phyloP scores from a whole-genome alignment of 2,888 invertebrate species.

The Lepidochrysops patricia region DNA sequence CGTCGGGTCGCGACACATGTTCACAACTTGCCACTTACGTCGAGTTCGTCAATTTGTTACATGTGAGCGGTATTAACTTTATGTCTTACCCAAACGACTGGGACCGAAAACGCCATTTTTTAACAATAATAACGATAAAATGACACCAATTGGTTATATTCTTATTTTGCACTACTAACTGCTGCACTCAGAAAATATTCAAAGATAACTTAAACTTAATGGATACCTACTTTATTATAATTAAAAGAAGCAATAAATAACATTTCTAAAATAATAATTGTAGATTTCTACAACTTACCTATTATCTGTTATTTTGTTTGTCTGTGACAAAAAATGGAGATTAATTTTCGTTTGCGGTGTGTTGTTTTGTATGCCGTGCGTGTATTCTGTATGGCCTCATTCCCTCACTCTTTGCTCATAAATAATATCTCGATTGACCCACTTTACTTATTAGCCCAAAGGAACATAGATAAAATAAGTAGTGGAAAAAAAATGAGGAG shows the following conservation, averaged over 20 bases:
- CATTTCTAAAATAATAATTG: no score
- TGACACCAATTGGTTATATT: no score
- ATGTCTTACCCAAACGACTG: not conserved
- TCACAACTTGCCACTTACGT: not conserved
- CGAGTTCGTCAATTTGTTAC: not conserved
- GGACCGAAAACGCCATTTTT: no score
- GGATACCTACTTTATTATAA: no score
- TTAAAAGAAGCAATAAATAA: no score
- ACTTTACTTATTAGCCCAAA: not conserved
- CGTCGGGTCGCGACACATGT: not conserved
- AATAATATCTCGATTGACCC: not conserved
- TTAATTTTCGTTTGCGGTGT: not conserved
- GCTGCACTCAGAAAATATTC: no score
- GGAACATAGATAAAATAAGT: not conserved
- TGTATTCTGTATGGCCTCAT: not conserved
- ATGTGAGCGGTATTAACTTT: not conserved
- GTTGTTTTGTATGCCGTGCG: not conserved
- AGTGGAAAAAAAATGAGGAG: not conserved
- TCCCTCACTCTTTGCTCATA: not conserved
- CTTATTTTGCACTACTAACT: no score
- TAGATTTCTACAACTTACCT: no score
- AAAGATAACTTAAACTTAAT: no score
- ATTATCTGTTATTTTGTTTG: no score
- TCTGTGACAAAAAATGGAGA: not conserved
- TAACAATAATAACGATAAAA: no score